A percentile compares a stretch with the other conserved stretches of the same genome.
phyloP scores from a whole-genome alignment of 2,888 invertebrate genomes.

The Calliopum simillimum region DNA sequence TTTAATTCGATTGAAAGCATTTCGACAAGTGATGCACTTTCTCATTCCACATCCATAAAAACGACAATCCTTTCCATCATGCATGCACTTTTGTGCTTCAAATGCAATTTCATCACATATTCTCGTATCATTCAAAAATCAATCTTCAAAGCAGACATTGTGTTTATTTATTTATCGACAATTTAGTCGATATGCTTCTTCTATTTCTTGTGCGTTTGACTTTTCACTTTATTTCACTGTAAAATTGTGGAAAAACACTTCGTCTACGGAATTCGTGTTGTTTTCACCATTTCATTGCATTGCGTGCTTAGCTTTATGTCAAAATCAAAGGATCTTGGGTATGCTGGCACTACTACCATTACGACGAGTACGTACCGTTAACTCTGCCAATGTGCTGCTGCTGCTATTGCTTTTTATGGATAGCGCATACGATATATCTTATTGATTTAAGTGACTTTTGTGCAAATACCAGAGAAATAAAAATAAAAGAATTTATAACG shows the following conservation, averaged over 20 bases:
- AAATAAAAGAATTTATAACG: constrained; percentile 2
- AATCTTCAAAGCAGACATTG: constrained; percentile 6
- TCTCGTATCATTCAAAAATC: constrained; percentile 22
- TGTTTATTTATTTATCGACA: constrained; percentile 28
- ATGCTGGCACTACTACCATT: neutral
- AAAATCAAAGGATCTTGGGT: constrained; percentile 22
- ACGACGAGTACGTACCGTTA: too few relatives aligned
- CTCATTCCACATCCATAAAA: too few relatives aligned
- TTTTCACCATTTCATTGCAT: neutral
- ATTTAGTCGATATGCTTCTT: constrained; percentile 17
- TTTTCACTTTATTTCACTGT: neutral
- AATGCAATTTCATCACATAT: neutral
- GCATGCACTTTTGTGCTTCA: too few relatives aligned
- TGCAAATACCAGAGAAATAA: neutral
- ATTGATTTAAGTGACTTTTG: constrained; percentile 33
- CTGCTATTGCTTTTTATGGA: neutral
- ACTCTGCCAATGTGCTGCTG: too few relatives aligned
- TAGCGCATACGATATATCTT: constrained; percentile 23
- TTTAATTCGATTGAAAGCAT: too few relatives aligned
- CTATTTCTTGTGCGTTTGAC: neutral
- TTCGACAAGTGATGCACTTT: too few relatives aligned
- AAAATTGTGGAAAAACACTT: too few relatives aligned
- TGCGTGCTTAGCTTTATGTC: constrained; percentile 17
- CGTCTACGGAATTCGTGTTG: neutral
- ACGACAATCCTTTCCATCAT: too few relatives aligned